Evolutionary conservation across 2,888 invertebrate species (phyloP), one percentile per base, ranked within the genome.

Genomic region (Aphodius sticticus): DNA sequence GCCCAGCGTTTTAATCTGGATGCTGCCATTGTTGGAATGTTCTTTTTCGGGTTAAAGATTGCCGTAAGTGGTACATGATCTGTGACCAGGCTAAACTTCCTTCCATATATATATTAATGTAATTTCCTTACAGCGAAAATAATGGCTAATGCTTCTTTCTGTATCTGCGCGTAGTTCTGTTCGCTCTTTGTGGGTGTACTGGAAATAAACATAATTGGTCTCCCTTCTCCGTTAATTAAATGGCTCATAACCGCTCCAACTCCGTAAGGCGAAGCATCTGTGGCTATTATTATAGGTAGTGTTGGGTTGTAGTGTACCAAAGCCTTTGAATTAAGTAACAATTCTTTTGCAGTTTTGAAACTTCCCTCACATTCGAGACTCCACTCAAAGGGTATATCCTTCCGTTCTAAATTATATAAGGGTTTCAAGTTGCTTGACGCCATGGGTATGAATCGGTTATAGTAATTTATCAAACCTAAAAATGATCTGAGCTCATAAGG

Each of bases 151-250:
- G n/a, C n/a, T n/a, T n/a, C n/a, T n/a, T n/a, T n/a, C n/a, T n/a
- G n/a, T n/a, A n/a, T n/a, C n/a, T n/a, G n/a, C n/a, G n/a, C n/a
- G n/a, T n/a, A n/a, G n/a, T n/a, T n/a, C n/a, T n/a, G n/a, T n/a
- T n/a, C n/a, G n/a, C n/a, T n/a, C n/a, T n/a, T n/a, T n/a, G n/a
- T n/a, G n/a, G n/a, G n/a, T n/a, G n/a, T n/a, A n/a, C n/a, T n/a
- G n/a, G n/a, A 26, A 26, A 84, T 85, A 81, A 85, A 87, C 78
- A 81, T 71, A 16, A 86, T 81, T 6, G 84, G 83, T 76, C 77
- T 79, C 77, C 83, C 83, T n/a, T 71, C 76, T 9, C 78, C 82
- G 76, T 86, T 72, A 5, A 81, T 16, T 82, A 82, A 69, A 15
- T 80, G 79, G n/a, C 69, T 69, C 15, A 76, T 26, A 9, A 76